Evolutionary conservation across 2,888 invertebrate species (phyloP).

Genomic region (Patella caerulea): DNA sequence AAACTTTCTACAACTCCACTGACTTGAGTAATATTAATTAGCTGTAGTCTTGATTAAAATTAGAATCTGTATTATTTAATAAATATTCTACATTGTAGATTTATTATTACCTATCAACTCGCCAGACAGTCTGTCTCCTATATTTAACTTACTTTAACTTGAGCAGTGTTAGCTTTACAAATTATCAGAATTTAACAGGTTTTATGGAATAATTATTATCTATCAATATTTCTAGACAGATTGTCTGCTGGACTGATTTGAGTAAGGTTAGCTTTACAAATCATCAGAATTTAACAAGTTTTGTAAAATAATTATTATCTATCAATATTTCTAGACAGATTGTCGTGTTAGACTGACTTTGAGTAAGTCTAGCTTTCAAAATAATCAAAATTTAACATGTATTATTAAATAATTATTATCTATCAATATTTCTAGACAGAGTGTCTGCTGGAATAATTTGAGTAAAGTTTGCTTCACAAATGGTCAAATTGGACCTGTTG

Average conservation of each 20-base stretch:
- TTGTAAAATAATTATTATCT: neutral
- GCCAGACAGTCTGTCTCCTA: slow-evolving; percentile 1
- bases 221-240: neutral
- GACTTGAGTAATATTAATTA: no score
- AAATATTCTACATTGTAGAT: no score
- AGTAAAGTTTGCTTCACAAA: neutral
- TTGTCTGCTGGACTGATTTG: neutral
- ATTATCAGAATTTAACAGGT: slow-evolving; percentile 9
- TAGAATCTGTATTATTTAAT: no score
- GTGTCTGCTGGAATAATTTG: neutral
- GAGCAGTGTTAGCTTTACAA: neutral
- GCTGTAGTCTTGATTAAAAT: no score
- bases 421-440: neutral
- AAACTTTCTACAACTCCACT: no score
- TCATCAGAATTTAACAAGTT: neutral
- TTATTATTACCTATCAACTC: neutral
- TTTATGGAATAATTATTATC: neutral
- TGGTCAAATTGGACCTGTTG: no score
- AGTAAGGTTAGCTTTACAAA: neutral
- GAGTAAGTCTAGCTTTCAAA: neutral
- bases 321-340: neutral
- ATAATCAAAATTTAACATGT: neutral
- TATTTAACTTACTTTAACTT: neutral
- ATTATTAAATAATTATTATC: slow-evolving; percentile 1
- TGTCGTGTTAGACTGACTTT: neutral